phyloP scores from a whole-genome alignment of 1,140 invertebrate species.

The Forficula auricularia region DNA sequence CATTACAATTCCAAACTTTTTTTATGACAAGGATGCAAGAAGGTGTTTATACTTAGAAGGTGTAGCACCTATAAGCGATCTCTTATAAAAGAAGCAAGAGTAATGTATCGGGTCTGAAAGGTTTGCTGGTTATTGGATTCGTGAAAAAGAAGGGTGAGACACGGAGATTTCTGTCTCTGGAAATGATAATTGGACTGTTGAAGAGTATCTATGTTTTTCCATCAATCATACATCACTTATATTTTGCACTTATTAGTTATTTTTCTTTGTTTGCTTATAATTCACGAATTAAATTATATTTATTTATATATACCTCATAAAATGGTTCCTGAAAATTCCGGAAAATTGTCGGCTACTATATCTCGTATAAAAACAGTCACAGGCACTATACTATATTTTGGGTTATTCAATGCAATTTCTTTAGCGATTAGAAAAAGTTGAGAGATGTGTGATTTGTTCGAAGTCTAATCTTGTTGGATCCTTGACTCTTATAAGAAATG shows the following conservation, averaged over 20 bases:
- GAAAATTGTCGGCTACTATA: conserved; percentile 88
- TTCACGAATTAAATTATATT: neutral
- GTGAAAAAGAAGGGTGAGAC: no score
- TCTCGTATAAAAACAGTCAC: conserved; percentile 74
- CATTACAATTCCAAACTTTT: no score
- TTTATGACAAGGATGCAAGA: no score
- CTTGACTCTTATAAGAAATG: conserved; percentile 77
- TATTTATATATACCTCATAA: conserved; percentile 38
- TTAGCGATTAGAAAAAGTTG: conserved; percentile 71
- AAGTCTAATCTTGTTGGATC: conserved; percentile 69
- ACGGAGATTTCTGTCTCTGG: no score
- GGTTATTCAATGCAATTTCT: conserved; percentile 52
- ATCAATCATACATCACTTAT: no score
- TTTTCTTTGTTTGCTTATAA: neutral
- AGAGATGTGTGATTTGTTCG: conserved; percentile 55
- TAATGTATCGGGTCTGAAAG: no score
- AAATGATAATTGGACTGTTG: no score
- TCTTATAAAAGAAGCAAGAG: no score
- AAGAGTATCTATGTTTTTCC: no score
- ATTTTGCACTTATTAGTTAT: neutral
- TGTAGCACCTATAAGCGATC: no score
- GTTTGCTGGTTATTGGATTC: no score
- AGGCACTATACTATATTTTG: conserved; percentile 62
- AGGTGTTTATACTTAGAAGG: no score
- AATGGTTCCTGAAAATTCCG: conserved; percentile 60